A percentile compares a stretch with the other conserved stretches of the same genome.
phyloP scores from a whole-genome alignment of 2,888 invertebrate species.

The Caenorhabditis virilis region DNA sequence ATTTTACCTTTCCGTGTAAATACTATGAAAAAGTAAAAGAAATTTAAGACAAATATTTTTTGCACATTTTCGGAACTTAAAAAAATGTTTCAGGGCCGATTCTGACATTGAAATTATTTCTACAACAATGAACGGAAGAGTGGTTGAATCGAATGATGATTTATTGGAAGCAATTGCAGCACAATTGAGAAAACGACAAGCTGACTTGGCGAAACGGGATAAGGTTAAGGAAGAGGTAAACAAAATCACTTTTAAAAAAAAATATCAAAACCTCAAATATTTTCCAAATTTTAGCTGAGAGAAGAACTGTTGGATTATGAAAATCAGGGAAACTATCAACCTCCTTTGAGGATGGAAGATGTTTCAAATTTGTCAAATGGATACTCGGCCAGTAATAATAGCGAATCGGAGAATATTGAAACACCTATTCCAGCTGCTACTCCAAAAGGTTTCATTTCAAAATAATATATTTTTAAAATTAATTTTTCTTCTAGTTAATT shows the following conservation, averaged over 20 bases:
- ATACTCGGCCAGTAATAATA: too few relatives aligned
- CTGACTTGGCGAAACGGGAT: conserved; percentile 1
- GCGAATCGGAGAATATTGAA: neutral
- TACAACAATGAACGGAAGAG: conserved; percentile 2
- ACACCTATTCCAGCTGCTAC: too few relatives aligned
- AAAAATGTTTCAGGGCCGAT: conserved; percentile 5
- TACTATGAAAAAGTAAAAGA: too few relatives aligned
- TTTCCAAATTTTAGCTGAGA: conserved; percentile 1
- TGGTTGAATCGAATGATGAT: conserved; percentile 1
- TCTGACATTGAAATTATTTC: conserved; percentile 5
- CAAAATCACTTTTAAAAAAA: neutral
- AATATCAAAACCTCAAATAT: too few relatives aligned
- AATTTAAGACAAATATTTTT: too few relatives aligned
- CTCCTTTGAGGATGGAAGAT: neutral
- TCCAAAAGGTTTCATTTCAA: too few relatives aligned
- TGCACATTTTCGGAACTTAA: too few relatives aligned
- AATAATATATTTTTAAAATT: too few relatives aligned
- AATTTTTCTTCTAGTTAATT: too few relatives aligned
- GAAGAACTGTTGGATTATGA: conserved; percentile 4
- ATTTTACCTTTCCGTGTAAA: too few relatives aligned
- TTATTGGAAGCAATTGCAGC: conserved; percentile 4
- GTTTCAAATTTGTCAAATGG: neutral
- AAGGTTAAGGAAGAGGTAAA: conserved; percentile 5
- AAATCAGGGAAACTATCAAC: neutral
- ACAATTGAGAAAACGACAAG: conserved; percentile 3